These are phyloP conservation scores for Lanistes nyassanus DNA, from an alignment of 1,140 invertebrate species.

Conservation along the genomic window DNA sequence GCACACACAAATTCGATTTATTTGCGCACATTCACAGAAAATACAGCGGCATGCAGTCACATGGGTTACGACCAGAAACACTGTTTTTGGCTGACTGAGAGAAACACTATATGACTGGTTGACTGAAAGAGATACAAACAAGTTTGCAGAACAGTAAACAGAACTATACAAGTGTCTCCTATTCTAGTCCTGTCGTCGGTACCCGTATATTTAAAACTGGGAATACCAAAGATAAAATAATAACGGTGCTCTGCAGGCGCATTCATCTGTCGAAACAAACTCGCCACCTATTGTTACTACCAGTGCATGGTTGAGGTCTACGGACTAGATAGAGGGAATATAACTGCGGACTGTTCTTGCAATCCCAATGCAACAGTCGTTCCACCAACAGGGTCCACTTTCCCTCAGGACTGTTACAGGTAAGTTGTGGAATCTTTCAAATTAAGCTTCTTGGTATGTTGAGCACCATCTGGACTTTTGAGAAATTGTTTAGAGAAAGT, in stretches of 20 bases:
- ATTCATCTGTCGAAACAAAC: not conserved
- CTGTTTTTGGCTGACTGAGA: not conserved
- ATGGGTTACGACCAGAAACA: too few relatives aligned
- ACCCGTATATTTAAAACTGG: not conserved
- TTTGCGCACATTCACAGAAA: not conserved
- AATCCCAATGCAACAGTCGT: not conserved
- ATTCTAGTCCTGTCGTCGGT: not conserved
- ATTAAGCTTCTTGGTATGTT: too few relatives aligned
- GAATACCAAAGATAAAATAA: not conserved
- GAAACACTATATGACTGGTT: not conserved
- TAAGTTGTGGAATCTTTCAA: too few relatives aligned
- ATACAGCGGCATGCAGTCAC: too few relatives aligned
- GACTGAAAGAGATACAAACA: not conserved
- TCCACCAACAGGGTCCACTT: too few relatives aligned
- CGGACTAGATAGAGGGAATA: not conserved
- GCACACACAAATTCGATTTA: not conserved
- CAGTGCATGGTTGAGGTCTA: not conserved
- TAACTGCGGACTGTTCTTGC: not conserved
- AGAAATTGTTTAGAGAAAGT: too few relatives aligned
- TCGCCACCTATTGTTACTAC: not conserved
- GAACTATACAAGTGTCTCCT: not conserved
- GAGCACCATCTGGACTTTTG: too few relatives aligned
- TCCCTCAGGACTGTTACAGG: too few relatives aligned
- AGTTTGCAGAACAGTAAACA: not conserved
- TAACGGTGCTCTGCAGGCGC: not conserved